A percentile compares a stretch with the other conserved stretches of the same genome.
Evolutionary conservation across 2,113 vertebrate species (phyloP).

Genomic region (Silurus glanis): DNA sequence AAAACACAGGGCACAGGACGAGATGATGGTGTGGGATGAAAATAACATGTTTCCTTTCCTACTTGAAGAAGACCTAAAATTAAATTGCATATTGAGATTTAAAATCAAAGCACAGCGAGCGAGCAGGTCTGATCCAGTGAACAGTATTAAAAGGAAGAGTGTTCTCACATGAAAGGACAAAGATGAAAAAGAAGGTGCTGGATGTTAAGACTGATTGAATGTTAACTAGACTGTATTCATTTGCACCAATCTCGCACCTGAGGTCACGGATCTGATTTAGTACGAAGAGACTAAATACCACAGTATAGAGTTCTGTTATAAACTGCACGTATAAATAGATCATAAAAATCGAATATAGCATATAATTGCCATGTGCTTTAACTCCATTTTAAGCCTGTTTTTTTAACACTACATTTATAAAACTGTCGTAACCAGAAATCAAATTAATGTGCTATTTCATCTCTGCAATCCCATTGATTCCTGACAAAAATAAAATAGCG

Average conservation of each 20-base stretch:
- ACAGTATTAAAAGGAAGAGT: constrained; percentile 27
- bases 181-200: constrained; percentile 40
- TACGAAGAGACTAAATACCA: constrained; percentile 8
- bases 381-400: background rate
- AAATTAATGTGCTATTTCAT: constrained; percentile 56
- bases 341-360: background rate
- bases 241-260: constrained; percentile 51
- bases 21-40: background rate
- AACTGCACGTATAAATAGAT: background rate
- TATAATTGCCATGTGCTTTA: background rate
- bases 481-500: constrained; percentile 65
- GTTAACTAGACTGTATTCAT: constrained; percentile 52
- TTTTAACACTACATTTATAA: background rate
- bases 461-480: constrained; percentile 67
- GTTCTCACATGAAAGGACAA: constrained; percentile 40
- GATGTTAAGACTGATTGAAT: constrained; percentile 53
- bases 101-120: constrained; percentile 43
- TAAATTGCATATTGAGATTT: constrained; percentile 32
- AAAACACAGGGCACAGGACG: background rate
- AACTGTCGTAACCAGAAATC: constrained; percentile 47
- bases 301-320: background rate
- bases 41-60: background rate
- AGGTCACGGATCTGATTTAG: constrained; percentile 35
- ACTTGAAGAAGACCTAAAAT: constrained; percentile 18
- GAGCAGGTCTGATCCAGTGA: constrained; percentile 10